Conservation (phyloP, 2,113 vertebrate genomes). For the Crotalus horridus region DNA sequence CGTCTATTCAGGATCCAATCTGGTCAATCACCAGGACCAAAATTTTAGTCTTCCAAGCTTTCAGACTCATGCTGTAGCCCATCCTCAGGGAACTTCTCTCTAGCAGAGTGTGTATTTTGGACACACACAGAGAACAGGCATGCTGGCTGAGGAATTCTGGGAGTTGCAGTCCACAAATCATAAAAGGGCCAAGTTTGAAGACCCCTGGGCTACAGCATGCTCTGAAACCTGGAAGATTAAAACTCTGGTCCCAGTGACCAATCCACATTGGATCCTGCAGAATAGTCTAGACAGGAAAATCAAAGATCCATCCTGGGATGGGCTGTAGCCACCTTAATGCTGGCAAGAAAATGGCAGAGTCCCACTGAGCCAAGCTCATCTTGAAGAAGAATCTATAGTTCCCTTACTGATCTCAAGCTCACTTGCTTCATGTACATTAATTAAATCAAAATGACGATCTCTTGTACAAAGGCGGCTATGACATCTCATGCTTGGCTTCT, state of each 20-base stretch:
- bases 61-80: no score
- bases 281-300: neutral
- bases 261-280: neutral
- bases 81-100: no score
- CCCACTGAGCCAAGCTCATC: neutral
- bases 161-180: no score
- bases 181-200: no score
- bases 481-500: constrained; percentile 17
- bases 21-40: no score
- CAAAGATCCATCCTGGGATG: neutral
- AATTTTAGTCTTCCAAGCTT: no score
- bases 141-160: no score
- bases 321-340: neutral
- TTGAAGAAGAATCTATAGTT: neutral
- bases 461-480: neutral
- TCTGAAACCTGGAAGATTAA: neutral
- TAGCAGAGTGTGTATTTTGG: no score
- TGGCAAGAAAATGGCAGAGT: neutral
- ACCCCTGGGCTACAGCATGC: neutral
- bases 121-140: neutral
- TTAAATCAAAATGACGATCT: neutral
- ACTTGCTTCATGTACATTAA: constrained; percentile 6
- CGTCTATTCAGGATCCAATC: no score
- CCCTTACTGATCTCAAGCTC: neutral
- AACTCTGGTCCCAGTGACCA: neutral